phyloP scores from a whole-genome alignment of 2,888 invertebrate genomes.

The Penaeus monodon region DNA sequence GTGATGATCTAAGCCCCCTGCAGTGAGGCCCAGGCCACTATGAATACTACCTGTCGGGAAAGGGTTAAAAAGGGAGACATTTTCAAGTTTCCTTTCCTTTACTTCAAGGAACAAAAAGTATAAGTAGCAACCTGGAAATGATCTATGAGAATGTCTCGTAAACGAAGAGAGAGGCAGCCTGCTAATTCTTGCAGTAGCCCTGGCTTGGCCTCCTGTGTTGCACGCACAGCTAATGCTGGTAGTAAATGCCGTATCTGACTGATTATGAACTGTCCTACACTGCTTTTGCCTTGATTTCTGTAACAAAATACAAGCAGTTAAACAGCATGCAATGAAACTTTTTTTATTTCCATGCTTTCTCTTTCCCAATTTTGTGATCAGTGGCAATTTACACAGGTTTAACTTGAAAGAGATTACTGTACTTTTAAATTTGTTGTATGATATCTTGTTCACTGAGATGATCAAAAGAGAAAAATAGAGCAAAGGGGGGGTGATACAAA shows the following conservation, averaged over 20 bases:
- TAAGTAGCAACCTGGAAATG: constrained; percentile 49
- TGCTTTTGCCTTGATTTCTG: constrained; percentile 25
- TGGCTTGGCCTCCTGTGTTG: constrained; percentile 51
- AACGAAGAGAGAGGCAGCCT: constrained; percentile 44
- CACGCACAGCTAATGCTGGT: constrained; percentile 53
- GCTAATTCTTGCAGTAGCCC: constrained; percentile 53
- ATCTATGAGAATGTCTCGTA: constrained; percentile 60
- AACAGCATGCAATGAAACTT: too few species aligned
- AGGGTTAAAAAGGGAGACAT: background rate
- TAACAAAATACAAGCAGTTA: background rate
- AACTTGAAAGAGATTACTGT: too few species aligned
- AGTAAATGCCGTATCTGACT: constrained; percentile 56
- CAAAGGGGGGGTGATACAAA: background rate
- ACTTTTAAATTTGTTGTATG: too few species aligned
- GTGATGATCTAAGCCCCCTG: too few species aligned
- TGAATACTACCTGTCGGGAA: too few species aligned
- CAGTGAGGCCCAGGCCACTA: too few species aligned
- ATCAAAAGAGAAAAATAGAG: background rate
- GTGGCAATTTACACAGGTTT: too few species aligned
- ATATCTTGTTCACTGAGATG: background rate
- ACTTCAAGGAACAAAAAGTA: background rate
- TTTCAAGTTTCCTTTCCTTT: background rate
- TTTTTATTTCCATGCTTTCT: too few species aligned
- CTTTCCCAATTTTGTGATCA: too few species aligned
- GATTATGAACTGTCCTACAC: constrained; percentile 36